Evolutionary conservation across 2,888 invertebrate genomes (phyloP).

Genomic region (Cantharis rufa): DNA sequence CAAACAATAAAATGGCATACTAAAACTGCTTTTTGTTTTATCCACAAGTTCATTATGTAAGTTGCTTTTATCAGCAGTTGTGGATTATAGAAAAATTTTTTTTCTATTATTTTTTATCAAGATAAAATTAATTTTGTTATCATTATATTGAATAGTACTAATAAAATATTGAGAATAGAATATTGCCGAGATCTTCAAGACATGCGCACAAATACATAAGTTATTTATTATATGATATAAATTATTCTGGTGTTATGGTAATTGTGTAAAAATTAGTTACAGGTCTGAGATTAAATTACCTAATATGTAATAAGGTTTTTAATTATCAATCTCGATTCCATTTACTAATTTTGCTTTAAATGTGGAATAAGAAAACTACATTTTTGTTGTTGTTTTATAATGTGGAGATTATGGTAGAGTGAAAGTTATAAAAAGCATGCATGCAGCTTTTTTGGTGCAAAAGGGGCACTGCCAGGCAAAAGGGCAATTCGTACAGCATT

Average conservation of each 20-base stretch:
- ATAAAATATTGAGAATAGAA: neutral
- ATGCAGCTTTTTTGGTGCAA: slow-evolving; percentile 35
- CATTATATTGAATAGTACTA: neutral
- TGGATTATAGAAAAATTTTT: neutral
- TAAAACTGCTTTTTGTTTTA: slow-evolving; percentile 20
- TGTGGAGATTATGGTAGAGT: slow-evolving; percentile 19
- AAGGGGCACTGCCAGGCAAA: slow-evolving; percentile 53
- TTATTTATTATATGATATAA: neutral
- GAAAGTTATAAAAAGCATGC: slow-evolving; percentile 28
- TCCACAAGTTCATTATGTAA: neutral
- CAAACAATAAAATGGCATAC: slow-evolving; percentile 13
- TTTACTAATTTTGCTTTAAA: slow-evolving; percentile 23
- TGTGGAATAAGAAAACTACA: slow-evolving; percentile 20
- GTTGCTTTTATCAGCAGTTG: slow-evolving; percentile 1
- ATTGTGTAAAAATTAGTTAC: slow-evolving; percentile 29
- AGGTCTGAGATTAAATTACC: slow-evolving; percentile 29
- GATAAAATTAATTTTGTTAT: neutral
- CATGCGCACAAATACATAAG: neutral
- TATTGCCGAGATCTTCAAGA: neutral
- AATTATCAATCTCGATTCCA: slow-evolving; percentile 22
- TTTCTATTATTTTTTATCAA: neutral
- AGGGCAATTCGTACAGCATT: slow-evolving; percentile 52
- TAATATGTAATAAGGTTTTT: slow-evolving; percentile 9
- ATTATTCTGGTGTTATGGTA: slow-evolving; percentile 18
- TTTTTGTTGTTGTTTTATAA: slow-evolving; percentile 18